phyloP scores from a whole-genome alignment of 2,797 vertebrate species.

The Nothura maculosa region DNA sequence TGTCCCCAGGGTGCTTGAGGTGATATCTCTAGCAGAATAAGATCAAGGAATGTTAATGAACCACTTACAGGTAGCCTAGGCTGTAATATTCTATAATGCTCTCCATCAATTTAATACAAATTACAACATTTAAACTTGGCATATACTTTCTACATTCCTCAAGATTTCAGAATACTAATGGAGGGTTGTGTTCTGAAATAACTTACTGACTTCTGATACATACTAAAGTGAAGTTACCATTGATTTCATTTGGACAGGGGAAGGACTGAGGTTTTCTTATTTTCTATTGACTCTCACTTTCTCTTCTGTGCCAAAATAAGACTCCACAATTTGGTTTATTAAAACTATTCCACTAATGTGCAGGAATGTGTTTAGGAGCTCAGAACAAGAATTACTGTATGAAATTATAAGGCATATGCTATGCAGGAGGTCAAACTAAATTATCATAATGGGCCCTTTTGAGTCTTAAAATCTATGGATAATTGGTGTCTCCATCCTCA shows the following conservation, averaged over 20 bases:
- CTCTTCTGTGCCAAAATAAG: not conserved
- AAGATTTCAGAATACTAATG: not conserved
- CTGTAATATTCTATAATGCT: not conserved
- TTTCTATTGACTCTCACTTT: not conserved
- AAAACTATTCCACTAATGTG: constrained; percentile 11
- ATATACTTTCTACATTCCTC: not conserved
- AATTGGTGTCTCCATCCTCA: not conserved
- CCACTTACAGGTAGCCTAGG: not conserved
- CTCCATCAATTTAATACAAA: not conserved
- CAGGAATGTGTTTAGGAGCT: constrained; percentile 5
- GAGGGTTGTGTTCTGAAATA: not conserved
- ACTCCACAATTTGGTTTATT: not conserved
- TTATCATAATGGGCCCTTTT: constrained; percentile 56
- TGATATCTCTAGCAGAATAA: not conserved
- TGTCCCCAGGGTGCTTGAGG: not conserved
- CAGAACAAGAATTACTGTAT: constrained; percentile 10
- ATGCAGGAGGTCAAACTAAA: constrained; percentile 31
- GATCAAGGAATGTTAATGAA: not conserved
- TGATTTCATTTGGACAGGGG: not conserved
- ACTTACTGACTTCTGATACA: not conserved
- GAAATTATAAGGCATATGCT: constrained; percentile 43
- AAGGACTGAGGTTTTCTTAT: not conserved
- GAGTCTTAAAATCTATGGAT: constrained; percentile 45
- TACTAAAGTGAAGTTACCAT: not conserved
- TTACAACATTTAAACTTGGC: not conserved